Percentiles rank a stretch among this genome's conserved stretches.
Conservation (phyloP, 2,888 invertebrate species). For the Argyresthia goedartella region DNA sequence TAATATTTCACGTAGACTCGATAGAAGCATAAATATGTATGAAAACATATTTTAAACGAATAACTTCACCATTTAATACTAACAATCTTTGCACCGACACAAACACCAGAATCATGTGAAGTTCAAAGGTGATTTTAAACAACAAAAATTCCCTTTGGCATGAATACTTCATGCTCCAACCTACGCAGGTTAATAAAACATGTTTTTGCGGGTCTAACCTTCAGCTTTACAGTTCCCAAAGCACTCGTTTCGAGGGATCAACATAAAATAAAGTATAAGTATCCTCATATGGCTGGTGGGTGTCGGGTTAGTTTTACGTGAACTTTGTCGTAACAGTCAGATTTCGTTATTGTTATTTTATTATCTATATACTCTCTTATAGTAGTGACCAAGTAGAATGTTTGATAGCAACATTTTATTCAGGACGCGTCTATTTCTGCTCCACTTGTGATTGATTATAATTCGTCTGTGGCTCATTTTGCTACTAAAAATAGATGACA, state of each 20-base stretch:
- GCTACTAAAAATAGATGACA: no score
- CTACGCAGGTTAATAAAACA: conserved; percentile 40
- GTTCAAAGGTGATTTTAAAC: conserved; percentile 12
- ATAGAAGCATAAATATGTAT: no score
- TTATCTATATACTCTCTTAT: no score
- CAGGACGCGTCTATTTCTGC: no score
- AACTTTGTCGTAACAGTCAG: conserved; percentile 18
- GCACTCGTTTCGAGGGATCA: conserved; percentile 42
- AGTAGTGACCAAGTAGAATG: no score
- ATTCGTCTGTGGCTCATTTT: no score
- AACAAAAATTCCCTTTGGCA: conserved; percentile 44
- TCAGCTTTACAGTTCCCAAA: conserved; percentile 43
- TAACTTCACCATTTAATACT: background rate
- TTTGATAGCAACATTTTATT: no score
- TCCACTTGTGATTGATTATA: no score
- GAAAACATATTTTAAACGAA: background rate
- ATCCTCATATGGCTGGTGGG: background rate
- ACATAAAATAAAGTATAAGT: conserved; percentile 42
- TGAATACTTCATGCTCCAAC: conserved; percentile 46
- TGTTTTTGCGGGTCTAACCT: conserved; percentile 29
- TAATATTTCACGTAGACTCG: no score
- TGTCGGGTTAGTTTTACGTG: conserved; percentile 16
- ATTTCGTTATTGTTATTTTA: conserved; percentile 8
- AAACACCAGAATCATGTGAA: no score
- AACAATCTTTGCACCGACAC: background rate